Base-by-base conservation (phyloP, 2,888 invertebrate species). In the Plagiodera versicolora region DNA sequence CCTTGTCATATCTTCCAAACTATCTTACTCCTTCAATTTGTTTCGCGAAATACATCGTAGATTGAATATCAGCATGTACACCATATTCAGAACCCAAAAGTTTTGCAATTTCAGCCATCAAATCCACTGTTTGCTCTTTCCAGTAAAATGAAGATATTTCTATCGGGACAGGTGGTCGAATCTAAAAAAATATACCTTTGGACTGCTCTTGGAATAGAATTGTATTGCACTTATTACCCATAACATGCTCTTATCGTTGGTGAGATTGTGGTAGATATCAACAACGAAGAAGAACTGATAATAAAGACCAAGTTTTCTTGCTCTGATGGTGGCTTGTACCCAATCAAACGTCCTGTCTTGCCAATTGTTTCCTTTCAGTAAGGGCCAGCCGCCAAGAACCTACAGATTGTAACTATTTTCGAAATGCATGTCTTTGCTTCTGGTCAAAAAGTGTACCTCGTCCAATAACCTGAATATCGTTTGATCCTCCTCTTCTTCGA, bases 351-450 rank as follows among this genome's bases (percentile, higher is more conserved):
- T 56, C 5, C 53, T 56, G 44, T 67, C 71, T 32, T 67, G 56
- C 71, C 75, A 75, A 47, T 55, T 56, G 4, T 66, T 52, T 17
- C 63, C 66, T 28, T 72, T 70, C 4, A 73, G 52, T 1, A 75
- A 58, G 0, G 77, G 77, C 77, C 77, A 77, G 20, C 76, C 77
- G 3, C 72, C 72, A 39, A 39, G 39, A n/a, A 39, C 39, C 39
- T 39, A 6, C 3, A 11, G 14, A 11, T 14, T 14, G 3, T 14
- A 14, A 24, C 24, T 24, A 5, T 24, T 24, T 24, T 24, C n/a
- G n/a, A n/a, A n/a, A n/a, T n/a, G n/a, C n/a, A n/a, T n/a, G n/a
- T n/a, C n/a, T n/a, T n/a, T n/a, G 6, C 24, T 24, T 24, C 24
- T 24, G 24, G 24, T n/a, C n/a, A n/a, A n/a, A n/a, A n/a, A n/a